phyloP scores from a whole-genome alignment of 2,113 vertebrate species.

The Pteruthius melanotis region DNA sequence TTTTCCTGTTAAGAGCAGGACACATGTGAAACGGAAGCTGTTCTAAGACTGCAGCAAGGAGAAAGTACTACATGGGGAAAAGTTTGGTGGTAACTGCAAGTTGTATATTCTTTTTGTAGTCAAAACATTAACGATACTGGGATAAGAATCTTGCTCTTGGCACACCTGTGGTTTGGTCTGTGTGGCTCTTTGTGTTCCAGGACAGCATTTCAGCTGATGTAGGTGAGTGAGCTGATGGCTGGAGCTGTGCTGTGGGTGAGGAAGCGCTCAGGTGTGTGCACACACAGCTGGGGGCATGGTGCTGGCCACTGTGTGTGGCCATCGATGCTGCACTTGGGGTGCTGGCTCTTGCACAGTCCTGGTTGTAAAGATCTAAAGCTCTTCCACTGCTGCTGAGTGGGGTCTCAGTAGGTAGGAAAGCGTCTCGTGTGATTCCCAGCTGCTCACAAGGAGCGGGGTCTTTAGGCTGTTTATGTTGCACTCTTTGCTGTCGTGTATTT shows the following conservation, averaged over 20 bases:
- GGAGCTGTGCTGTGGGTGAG: background rate
- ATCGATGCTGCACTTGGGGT: background rate
- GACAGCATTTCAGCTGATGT: background rate
- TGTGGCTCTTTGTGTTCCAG: background rate
- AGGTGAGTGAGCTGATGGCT: background rate
- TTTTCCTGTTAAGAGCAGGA: background rate
- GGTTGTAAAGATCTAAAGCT: background rate
- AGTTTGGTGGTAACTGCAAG: background rate
- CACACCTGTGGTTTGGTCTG: background rate
- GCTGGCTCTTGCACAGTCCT: background rate
- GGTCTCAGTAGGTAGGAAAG: background rate
- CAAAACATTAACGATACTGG: background rate
- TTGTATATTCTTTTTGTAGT: background rate
- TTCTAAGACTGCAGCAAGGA: background rate
- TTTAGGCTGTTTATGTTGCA: background rate
- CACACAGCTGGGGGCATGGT: accelerated
- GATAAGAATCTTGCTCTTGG: background rate
- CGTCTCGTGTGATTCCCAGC: background rate
- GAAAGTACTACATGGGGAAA: background rate
- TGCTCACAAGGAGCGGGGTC: background rate
- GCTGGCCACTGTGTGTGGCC: background rate
- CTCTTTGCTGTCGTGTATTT: background rate
- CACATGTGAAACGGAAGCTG: accelerated
- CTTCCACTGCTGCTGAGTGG: background rate
- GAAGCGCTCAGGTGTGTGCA: accelerated